A percentile compares a stretch with the other conserved stretches of the same genome.
These are phyloP conservation scores for Candidula unifasciata DNA, from an alignment of 2,888 invertebrate species.

Conservation along the genomic window DNA sequence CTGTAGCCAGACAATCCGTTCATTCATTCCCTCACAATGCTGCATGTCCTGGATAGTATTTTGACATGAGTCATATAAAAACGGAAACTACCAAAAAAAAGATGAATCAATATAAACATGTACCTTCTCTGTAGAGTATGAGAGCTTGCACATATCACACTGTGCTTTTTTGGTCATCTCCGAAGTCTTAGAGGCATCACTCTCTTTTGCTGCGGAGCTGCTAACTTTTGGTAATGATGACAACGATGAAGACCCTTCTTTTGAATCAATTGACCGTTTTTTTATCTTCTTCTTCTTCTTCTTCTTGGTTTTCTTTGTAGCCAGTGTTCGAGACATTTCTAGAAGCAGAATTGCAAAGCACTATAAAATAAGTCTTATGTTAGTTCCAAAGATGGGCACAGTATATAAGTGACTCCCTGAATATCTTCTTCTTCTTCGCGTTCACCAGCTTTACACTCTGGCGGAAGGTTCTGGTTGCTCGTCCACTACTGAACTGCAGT, in stretches of 20 bases:
- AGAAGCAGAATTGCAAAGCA: background rate
- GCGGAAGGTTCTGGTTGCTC: no score
- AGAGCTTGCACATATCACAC: conserved; percentile 49
- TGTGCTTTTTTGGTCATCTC: conserved; percentile 26
- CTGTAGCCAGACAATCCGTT: no score
- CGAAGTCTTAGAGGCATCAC: background rate
- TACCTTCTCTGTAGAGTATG: conserved; percentile 47
- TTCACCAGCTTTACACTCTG: no score
- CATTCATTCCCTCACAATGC: no score
- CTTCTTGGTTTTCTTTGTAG: background rate
- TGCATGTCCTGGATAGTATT: no score
- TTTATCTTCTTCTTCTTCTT: background rate
- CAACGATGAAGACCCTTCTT: background rate
- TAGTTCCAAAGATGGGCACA: no score
- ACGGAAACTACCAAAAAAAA: no score
- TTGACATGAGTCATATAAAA: no score
- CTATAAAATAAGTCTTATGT: no score
- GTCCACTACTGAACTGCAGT: no score
- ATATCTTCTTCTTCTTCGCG: no score
- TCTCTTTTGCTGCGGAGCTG: background rate
- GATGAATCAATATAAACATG: background rate
- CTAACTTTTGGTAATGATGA: background rate
- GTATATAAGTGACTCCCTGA: no score
- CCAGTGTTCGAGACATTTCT: conserved; percentile 3
- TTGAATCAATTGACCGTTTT: background rate